These are phyloP conservation scores for Oryzias celebensis DNA, from an alignment of 2,113 vertebrate genomes.

Conservation along the genomic window DNA sequence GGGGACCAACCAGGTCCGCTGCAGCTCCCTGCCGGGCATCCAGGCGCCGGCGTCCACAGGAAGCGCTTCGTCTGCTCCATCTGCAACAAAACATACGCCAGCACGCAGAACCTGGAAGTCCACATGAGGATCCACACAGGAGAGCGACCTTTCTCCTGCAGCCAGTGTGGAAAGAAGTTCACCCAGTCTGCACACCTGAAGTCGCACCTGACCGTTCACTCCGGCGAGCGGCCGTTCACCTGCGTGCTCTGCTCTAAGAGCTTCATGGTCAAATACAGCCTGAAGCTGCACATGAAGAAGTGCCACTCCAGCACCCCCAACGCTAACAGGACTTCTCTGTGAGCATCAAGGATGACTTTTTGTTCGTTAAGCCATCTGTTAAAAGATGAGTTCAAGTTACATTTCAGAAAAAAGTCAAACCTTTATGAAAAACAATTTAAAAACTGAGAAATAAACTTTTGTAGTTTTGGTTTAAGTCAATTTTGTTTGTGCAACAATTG, in stretches of 20 bases:
- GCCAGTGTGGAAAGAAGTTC: conserved; percentile 74
- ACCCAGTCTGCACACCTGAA: conserved; percentile 75
- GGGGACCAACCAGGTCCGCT: conserved; percentile 13
- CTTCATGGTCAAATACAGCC: conserved; percentile 74
- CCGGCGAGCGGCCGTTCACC: conserved; percentile 61
- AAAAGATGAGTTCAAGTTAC: no score
- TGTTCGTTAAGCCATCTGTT: no score
- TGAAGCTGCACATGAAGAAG: conserved; percentile 73
- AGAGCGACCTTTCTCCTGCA: conserved; percentile 67
- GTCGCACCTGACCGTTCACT: conserved; percentile 73
- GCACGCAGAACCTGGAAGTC: conserved; percentile 69
- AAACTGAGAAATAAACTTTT: no score
- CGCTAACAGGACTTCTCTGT: background rate
- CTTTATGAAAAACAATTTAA: no score
- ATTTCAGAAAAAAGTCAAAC: no score
- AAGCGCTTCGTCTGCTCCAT: conserved; percentile 53
- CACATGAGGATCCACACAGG: conserved; percentile 76
- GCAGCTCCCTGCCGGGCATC: conserved; percentile 1
- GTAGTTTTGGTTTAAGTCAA: no score
- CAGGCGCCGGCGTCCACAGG: background rate
- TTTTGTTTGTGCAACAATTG: no score
- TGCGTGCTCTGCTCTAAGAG: conserved; percentile 68
- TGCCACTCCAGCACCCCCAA: conserved; percentile 32
- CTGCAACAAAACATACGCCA: conserved; percentile 68
- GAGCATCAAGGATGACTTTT: no score